Conservation (phyloP, 2,888 invertebrate genomes). For the Morinoia aosen region DNA sequence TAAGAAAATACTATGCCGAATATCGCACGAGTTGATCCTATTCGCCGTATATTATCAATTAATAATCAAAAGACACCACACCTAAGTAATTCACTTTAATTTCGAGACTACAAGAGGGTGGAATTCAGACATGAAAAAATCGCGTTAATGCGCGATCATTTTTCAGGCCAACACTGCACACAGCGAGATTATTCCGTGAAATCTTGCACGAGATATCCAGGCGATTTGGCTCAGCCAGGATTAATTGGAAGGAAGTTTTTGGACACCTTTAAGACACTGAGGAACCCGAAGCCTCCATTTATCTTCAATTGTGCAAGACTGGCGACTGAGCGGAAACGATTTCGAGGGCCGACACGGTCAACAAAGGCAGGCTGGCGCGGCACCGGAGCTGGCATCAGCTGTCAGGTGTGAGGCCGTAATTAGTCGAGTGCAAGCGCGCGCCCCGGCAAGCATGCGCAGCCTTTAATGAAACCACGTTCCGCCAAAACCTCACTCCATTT, state of each 20-base stretch:
- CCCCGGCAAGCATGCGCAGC: neutral
- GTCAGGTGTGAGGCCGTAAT: neutral
- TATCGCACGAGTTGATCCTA: neutral
- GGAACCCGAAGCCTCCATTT: neutral
- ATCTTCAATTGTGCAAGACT: conserved; percentile 12
- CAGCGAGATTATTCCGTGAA: neutral
- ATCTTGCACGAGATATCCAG: neutral
- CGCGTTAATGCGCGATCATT: neutral
- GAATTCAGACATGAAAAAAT: neutral
- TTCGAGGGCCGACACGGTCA: neutral
- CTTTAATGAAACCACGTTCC: neutral
- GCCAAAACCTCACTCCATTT: neutral
- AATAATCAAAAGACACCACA: neutral
- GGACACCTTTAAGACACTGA: neutral
- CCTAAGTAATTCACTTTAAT: neutral
- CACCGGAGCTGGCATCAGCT: neutral
- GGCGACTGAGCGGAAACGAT: conserved; percentile 12
- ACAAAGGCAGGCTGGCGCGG: neutral
- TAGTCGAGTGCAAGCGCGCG: neutral
- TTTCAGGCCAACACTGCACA: neutral
- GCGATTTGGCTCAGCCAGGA: neutral
- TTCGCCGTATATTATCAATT: neutral
- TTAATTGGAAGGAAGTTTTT: neutral
- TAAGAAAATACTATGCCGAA: neutral
- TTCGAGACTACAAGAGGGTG: neutral